phyloP scores from a whole-genome alignment of 2,797 vertebrate genomes.

The Syndactyla subalaris region DNA sequence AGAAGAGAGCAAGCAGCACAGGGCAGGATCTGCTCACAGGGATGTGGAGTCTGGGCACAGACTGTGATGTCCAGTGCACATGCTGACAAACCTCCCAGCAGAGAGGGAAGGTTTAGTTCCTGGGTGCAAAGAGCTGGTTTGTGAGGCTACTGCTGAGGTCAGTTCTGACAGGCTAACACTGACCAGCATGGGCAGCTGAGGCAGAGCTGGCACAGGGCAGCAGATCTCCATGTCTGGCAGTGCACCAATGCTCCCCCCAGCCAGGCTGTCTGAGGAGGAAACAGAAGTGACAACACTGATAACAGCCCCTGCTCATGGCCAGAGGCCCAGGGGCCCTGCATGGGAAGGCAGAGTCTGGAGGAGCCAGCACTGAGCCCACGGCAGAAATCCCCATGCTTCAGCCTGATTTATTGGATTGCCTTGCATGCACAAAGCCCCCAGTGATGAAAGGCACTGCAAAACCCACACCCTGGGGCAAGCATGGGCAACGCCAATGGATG shows the following conservation, averaged over 20 bases:
- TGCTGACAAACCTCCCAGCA: neutral
- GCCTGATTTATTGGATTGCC: neutral
- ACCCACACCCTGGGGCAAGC: rapidly evolving
- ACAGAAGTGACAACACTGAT: slow-evolving; percentile 22
- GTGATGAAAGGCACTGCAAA: neutral
- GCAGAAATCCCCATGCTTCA: neutral
- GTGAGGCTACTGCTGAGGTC: neutral
- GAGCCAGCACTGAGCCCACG: neutral
- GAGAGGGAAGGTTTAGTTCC: neutral
- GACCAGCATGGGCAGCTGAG: rapidly evolving
- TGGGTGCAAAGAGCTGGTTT: neutral
- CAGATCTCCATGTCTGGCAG: rapidly evolving
- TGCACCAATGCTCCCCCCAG: neutral
- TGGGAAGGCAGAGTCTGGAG: neutral
- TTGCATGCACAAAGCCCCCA: neutral
- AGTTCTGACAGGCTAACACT: rapidly evolving
- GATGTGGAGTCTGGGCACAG: rapidly evolving
- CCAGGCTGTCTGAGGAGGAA: slow-evolving; percentile 12
- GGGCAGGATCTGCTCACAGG: neutral
- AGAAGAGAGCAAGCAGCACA: neutral
- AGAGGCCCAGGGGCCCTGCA: neutral
- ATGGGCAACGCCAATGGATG: neutral
- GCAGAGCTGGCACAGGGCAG: neutral
- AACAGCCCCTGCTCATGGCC: neutral
- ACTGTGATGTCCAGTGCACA: rapidly evolving